Evolutionary conservation across 2,888 invertebrate species (phyloP).

Genomic region (Euzophera pinguis): DNA sequence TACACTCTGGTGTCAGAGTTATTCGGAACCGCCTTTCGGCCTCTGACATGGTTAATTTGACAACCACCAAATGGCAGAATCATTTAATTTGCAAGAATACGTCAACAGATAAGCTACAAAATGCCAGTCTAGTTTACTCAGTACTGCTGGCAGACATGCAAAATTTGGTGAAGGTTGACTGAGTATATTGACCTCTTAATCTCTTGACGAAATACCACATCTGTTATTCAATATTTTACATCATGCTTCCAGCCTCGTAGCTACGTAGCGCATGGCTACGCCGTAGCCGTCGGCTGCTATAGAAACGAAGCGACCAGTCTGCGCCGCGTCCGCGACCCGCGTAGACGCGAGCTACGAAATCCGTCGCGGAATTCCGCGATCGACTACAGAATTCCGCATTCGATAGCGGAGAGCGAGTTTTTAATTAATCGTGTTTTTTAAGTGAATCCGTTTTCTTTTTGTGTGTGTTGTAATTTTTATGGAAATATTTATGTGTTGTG

Average conservation of each 20-base stretch:
- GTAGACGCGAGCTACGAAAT: constrained; percentile 55
- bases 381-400: constrained; percentile 20
- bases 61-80: no score
- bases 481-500: no score
- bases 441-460: constrained; percentile 31
- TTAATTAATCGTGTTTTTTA: constrained; percentile 56
- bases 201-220: neutral
- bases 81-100: no score
- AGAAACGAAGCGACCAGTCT: constrained; percentile 66
- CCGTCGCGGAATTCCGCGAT: constrained; percentile 12
- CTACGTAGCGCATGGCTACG: constrained; percentile 52
- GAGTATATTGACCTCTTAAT: neutral
- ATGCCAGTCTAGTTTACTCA: no score
- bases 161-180: no score
- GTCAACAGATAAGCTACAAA: no score
- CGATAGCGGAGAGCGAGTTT: constrained; percentile 38
- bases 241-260: constrained; percentile 24
- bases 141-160: no score
- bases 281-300: constrained; percentile 68
- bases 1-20: no score
- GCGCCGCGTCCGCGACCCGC: constrained; percentile 52
- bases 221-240: constrained; percentile 27
- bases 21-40: no score
- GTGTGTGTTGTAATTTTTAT: constrained; percentile 13
- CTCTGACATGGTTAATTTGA: no score